These are phyloP conservation scores for Mylabris sibirica DNA, from an alignment of 2,888 invertebrate genomes.

Conservation along the genomic window DNA sequence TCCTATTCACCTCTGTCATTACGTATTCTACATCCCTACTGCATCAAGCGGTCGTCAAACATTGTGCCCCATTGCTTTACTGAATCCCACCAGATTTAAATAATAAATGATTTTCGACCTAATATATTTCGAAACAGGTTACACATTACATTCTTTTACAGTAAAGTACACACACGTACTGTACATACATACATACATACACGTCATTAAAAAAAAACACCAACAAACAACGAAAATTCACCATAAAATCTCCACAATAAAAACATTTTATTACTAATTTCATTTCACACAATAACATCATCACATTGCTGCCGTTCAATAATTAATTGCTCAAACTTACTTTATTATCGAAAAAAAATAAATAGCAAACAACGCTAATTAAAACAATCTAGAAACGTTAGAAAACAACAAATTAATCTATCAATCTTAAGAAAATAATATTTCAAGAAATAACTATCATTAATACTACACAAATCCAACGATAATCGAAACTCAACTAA, in stretches of 20 bases:
- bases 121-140: conserved; percentile 38
- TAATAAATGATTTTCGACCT: conserved; percentile 44
- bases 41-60: conserved; percentile 41
- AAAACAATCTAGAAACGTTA: neutral
- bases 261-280: conserved; percentile 27
- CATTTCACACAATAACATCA: conserved; percentile 19
- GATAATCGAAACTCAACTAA: neutral
- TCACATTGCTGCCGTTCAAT: conserved; percentile 25
- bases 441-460: neutral
- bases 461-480: neutral
- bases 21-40: conserved; percentile 40
- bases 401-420: neutral
- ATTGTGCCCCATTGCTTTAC: conserved; percentile 33
- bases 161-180: neutral
- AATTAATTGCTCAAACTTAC: conserved; percentile 20
- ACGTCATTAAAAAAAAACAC: conserved; percentile 15
- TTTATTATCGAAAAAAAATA: conserved; percentile 17
- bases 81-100: conserved; percentile 41
- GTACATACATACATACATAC: too few relatives aligned
- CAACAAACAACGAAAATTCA: conserved; percentile 10
- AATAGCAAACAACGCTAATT: neutral
- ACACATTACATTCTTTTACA: conserved; percentile 25
- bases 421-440: neutral
- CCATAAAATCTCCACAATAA: conserved; percentile 24
- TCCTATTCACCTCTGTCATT: conserved; percentile 35